Percentiles rank a stretch among this genome's conserved stretches.
Conservation (phyloP, 2,888 invertebrate species). For the Masnerella sp. region DNA sequence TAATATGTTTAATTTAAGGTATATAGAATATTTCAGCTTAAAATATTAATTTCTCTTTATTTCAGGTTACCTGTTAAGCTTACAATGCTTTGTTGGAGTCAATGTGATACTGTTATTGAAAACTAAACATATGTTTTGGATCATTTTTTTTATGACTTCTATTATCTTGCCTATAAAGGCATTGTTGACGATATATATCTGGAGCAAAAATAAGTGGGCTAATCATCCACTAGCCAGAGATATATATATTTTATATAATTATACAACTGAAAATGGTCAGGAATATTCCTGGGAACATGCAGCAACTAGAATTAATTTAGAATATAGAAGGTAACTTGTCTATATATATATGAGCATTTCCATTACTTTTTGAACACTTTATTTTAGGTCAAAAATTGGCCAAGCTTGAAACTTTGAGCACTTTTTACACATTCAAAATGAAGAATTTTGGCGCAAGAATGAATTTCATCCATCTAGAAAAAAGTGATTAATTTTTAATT, state of each 20-base stretch:
- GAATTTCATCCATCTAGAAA: too few relatives aligned
- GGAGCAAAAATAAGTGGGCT: constrained; percentile 84
- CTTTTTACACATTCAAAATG: too few relatives aligned
- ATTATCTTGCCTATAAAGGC: constrained; percentile 80
- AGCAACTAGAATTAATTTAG: constrained; percentile 85
- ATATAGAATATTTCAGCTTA: too few relatives aligned
- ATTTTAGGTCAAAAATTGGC: too few relatives aligned
- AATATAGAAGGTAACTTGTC: constrained; percentile 83
- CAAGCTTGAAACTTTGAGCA: too few relatives aligned
- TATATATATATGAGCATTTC: too few relatives aligned
- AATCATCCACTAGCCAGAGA: constrained; percentile 87
- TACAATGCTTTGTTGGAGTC: constrained; percentile 76
- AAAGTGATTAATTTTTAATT: too few relatives aligned
- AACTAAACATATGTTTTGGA: constrained; percentile 73
- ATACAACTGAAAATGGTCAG: constrained; percentile 64
- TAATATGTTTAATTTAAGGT: too few relatives aligned
- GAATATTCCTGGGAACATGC: constrained; percentile 84
- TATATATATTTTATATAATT: constrained; percentile 82
- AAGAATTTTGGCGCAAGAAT: too few relatives aligned
- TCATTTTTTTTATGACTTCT: constrained; percentile 74
- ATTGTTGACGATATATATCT: constrained; percentile 80
- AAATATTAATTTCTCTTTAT: too few relatives aligned
- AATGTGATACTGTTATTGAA: constrained; percentile 72
- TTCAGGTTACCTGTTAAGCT: constrained; percentile 81
- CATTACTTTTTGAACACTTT: too few relatives aligned